Evolutionary conservation across 2,113 vertebrate genomes (phyloP).

Genomic region (Crotophaga sulcirostris): DNA sequence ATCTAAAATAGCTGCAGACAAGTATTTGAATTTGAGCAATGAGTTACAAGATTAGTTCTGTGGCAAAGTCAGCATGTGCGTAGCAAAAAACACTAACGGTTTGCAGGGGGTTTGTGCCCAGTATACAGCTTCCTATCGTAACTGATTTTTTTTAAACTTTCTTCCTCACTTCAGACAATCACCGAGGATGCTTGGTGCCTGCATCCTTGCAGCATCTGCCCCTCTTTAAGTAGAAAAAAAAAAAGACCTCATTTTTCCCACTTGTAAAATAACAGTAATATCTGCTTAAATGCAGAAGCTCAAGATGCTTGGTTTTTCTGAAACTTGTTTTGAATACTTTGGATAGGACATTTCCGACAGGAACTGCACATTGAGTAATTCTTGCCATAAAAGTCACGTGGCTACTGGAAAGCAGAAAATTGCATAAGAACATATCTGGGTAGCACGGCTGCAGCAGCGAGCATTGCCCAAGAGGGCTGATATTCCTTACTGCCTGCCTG

Average conservation of each 20-base stretch:
- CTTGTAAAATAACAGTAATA: neutral
- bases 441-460: rapidly evolving
- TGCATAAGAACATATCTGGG: neutral
- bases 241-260: neutral
- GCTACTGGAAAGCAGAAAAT: neutral
- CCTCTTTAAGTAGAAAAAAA: neutral
- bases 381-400: neutral
- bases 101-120: neutral
- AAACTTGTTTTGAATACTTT: constrained; percentile 22
- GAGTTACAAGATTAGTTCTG: neutral
- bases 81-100: neutral
- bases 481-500: neutral
- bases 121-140: neutral
- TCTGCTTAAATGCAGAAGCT: neutral
- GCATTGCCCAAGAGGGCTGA: neutral
- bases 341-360: constrained; percentile 8
- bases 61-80: neutral
- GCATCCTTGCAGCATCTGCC: neutral
- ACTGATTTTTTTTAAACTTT: neutral
- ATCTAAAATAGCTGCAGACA: neutral
- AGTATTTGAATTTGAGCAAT: neutral
- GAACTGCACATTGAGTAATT: constrained; percentile 47
- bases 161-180: neutral
- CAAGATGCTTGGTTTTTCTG: neutral
- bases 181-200: neutral